Evolutionary conservation across 2,113 vertebrate genomes (phyloP).

Genomic region (Noctilio leporinus): DNA sequence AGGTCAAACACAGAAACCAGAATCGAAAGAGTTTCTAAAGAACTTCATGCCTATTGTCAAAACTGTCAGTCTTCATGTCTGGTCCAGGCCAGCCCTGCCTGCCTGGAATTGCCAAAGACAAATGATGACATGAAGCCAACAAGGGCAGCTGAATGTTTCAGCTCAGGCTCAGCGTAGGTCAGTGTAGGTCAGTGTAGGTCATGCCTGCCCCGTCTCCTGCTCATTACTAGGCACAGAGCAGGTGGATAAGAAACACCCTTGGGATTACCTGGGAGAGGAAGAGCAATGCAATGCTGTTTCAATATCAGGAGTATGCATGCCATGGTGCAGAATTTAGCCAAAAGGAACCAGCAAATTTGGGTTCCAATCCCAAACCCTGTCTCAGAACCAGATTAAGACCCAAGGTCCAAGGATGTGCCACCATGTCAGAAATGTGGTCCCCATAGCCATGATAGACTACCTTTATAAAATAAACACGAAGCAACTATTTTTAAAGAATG

Average conservation of each 20-base stretch:
- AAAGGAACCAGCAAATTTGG: neutral
- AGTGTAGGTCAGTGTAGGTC: neutral
- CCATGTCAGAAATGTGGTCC: neutral
- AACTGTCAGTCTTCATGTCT: neutral
- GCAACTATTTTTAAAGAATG: neutral
- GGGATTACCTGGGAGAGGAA: neutral
- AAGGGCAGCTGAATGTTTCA: neutral
- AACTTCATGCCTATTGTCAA: neutral
- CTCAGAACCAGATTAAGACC: neutral
- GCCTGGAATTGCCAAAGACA: neutral
- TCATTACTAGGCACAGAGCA: neutral
- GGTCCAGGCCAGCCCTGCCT: neutral
- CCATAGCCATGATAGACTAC: neutral
- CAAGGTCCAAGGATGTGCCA: neutral
- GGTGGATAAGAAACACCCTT: neutral
- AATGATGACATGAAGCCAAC: neutral
- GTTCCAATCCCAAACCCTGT: neutral
- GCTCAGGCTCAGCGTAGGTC: fast-evolving
- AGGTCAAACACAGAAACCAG: neutral
- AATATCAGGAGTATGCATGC: neutral
- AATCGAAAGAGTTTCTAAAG: neutral
- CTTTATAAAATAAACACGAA: neutral
- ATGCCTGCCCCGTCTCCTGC: neutral
- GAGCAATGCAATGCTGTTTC: neutral
- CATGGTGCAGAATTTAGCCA: neutral